Conservation (phyloP, 2,113 vertebrate species). For the Acinonyx jubatus region DNA sequence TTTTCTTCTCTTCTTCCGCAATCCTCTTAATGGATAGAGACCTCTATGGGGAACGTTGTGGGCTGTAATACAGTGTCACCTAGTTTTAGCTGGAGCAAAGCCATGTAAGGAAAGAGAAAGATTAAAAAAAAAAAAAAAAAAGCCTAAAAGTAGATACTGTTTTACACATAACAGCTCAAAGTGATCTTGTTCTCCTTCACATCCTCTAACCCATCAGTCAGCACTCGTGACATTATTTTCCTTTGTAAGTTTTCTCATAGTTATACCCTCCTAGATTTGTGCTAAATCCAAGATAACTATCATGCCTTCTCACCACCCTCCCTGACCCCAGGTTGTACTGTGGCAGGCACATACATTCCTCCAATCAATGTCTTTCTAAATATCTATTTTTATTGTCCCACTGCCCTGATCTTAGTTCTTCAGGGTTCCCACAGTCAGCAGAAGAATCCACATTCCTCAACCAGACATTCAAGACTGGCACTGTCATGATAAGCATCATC, state of each 20-base stretch:
- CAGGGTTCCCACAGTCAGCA: neutral
- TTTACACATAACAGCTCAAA: slow-evolving; percentile 6
- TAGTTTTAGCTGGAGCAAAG: neutral
- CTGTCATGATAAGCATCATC: neutral
- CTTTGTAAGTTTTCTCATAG: neutral
- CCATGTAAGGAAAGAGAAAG: neutral
- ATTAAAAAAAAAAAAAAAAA: neutral
- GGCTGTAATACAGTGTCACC: neutral
- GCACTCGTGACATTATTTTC: neutral
- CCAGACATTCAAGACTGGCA: neutral
- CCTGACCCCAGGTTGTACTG: neutral
- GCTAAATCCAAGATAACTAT: neutral
- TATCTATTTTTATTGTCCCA: neutral
- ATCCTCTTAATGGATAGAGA: neutral
- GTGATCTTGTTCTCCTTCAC: neutral
- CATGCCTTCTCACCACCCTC: neutral
- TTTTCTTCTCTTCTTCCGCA: neutral
- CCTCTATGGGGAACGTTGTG: neutral
- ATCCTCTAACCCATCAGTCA: neutral
- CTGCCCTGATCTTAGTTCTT: neutral
- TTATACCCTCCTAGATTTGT: neutral
- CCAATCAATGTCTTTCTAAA: slow-evolving; percentile 34
- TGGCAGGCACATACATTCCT: neutral
- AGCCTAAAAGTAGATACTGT: neutral
- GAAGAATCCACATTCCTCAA: neutral